Evolutionary conservation across 2,797 vertebrate species (phyloP), one percentile per base, ranked within the genome.

Genomic region (Muscicapa comitata): DNA sequence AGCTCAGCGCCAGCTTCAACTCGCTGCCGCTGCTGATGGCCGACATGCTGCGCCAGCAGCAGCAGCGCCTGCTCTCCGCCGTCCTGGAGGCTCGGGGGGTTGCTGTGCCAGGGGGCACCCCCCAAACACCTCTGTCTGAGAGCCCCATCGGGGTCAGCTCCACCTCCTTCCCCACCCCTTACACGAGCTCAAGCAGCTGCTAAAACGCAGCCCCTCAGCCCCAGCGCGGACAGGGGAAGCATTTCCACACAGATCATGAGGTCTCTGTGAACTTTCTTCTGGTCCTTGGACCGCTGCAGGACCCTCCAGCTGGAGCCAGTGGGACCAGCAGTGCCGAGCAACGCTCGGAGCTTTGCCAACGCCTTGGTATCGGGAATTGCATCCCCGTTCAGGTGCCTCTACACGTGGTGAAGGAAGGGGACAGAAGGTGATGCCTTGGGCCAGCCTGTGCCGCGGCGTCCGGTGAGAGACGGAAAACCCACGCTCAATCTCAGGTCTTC

Each of bases 171-270:
- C 98, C 98, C 10, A 98, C 98, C 75, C 98, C 98, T 0, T 98
- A 98, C 96, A 98, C 98, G 3, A 98, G 98, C 89, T 98, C 98
- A 9, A 98, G 98, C 96, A 98, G 98, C 97, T 98, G 98, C 96
- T 98, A 97, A 97, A 91, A 81, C 1, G 15, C 79, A 57, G 81
- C 45, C n/a, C 35, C 48, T n/a, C 11, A 54, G 78, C 93, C 82
- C 90, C 63, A 25, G 90, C 70, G 10, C 23, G 95, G 93, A 86
- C 71, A 82, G 83, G 90, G 88, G 96, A 89, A 95, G 91, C 81
- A 31, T 89, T 92, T 86, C 94, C 72, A 5, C 67, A 53, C 70
- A 76, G 95, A 94, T 95, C 97, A 84, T 75, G 88, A 96, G 93
- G 90, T 93, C 94, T 94, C 93, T 86, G 80, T 38, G 95, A 80